Percentiles rank a stretch among this genome's conserved stretches.
These are phyloP conservation scores for Hyperoplus immaculatus DNA, from an alignment of 2,797 vertebrate species.

Conservation along the genomic window DNA sequence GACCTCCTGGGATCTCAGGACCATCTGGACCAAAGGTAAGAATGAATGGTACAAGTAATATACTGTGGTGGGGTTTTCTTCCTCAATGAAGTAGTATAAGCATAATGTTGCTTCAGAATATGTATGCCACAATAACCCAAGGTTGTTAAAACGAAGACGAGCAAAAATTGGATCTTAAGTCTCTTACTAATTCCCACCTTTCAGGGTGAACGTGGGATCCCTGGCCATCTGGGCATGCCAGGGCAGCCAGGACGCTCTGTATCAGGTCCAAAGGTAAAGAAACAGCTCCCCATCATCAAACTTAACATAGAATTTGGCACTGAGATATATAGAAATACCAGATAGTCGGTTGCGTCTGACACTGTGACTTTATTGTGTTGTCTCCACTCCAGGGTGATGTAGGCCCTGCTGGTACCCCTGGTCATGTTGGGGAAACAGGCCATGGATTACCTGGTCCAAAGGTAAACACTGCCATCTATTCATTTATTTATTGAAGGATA, in stretches of 20 bases:
- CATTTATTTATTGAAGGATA: neutral
- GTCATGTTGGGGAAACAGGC: conserved; percentile 91
- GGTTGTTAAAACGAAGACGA: conserved; percentile 15
- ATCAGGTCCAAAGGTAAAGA: conserved; percentile 91
- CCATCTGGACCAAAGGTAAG: conserved; percentile 91
- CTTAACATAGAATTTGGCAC: conserved; percentile 47
- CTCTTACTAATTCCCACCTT: conserved; percentile 33
- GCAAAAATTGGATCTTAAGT: conserved; percentile 14
- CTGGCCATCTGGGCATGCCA: conserved; percentile 88
- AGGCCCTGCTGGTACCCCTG: conserved; percentile 87
- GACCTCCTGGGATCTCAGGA: conserved; percentile 88
- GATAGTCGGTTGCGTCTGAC: neutral
- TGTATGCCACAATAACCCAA: conserved; percentile 4
- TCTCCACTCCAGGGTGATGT: conserved; percentile 88
- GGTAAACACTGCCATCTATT: conserved; percentile 75
- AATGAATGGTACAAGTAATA: neutral
- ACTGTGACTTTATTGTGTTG: conserved; percentile 31
- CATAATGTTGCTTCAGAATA: conserved; percentile 1
- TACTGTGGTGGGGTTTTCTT: neutral
- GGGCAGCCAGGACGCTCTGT: conserved; percentile 90
- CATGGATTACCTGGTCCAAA: conserved; percentile 92
- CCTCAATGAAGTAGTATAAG: neutral
- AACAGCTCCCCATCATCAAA: conserved; percentile 33
- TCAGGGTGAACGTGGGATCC: conserved; percentile 91
- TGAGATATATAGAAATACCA: neutral